Conservation (phyloP, 2,797 vertebrate genomes). For the Apodemus agrarius region DNA sequence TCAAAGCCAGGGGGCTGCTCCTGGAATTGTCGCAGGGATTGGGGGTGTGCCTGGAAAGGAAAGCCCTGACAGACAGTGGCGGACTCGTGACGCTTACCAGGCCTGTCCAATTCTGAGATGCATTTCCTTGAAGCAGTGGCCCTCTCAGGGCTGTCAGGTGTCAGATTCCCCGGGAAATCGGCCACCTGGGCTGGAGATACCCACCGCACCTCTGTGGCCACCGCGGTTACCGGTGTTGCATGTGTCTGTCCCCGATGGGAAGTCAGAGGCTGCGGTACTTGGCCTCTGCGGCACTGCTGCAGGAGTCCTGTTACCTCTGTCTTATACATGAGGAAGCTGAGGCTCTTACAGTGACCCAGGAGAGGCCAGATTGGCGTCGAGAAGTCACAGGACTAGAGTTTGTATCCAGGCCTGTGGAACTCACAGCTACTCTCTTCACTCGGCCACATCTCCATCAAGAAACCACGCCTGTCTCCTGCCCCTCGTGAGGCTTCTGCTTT, state of each 20-base stretch:
- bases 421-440: not conserved
- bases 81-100: not conserved
- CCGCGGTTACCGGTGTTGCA: not conserved
- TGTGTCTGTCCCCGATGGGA: not conserved
- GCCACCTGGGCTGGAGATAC: not conserved
- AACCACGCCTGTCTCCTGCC: not conserved
- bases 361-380: not conserved
- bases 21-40: not conserved
- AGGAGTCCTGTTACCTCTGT: not conserved
- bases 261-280: fast-evolving
- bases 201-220: not conserved
- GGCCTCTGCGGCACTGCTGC: not conserved
- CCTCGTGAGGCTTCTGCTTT: not conserved
- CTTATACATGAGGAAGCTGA: not conserved
- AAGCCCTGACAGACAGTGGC: not conserved
- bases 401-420: not conserved
- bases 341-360: not conserved
- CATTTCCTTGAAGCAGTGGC: not conserved
- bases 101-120: not conserved
- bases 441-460: not conserved
- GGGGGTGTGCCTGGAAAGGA: not conserved
- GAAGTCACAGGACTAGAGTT: not conserved
- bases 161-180: not conserved
- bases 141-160: not conserved
- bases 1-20: not conserved